Evolutionary conservation across 2,113 vertebrate species (phyloP).

Genomic region (Polyodon spathula): DNA sequence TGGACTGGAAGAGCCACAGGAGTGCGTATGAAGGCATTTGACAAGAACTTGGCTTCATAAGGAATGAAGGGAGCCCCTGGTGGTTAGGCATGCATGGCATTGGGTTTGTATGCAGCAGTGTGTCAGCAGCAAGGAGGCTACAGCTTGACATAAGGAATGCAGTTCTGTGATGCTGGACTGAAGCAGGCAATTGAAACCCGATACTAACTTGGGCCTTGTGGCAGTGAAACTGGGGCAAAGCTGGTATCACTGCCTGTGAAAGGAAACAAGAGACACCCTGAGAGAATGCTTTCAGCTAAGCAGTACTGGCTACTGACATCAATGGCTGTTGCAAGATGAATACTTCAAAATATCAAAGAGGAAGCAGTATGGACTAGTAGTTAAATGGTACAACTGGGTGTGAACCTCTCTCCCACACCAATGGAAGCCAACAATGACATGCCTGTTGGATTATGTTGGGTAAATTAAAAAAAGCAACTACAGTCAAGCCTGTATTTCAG

Average conservation of each 20-base stretch:
- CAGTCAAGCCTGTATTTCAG: no score
- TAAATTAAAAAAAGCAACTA: no score
- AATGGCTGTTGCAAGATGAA: not conserved
- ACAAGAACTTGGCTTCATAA: no score
- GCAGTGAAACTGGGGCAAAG: conserved; percentile 62
- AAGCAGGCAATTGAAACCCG: conserved; percentile 34
- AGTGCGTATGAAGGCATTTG: no score
- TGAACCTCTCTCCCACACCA: not conserved
- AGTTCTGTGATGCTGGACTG: not conserved
- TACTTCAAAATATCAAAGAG: not conserved
- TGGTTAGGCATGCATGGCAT: conserved; percentile 30
- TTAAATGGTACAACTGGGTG: not conserved
- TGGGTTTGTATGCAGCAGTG: conserved; percentile 7
- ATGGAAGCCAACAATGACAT: not conserved
- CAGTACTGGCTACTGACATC: not conserved
- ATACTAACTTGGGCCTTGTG: conserved; percentile 75
- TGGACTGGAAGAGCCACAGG: no score
- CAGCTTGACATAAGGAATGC: conserved; percentile 20
- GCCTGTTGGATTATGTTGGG: no score
- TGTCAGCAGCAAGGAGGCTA: conserved; percentile 24
- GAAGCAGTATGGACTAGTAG: conserved; percentile 7
- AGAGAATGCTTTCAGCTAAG: conserved; percentile 23
- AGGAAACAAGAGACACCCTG: conserved; percentile 43
- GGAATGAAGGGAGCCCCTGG: conserved; percentile 20
- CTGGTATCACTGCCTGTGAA: conserved; percentile 63